Evolutionary conservation across 1,140 invertebrate genomes (phyloP), one percentile per base, ranked within the genome.

Genomic region (Macrobrachium nipponense): DNA sequence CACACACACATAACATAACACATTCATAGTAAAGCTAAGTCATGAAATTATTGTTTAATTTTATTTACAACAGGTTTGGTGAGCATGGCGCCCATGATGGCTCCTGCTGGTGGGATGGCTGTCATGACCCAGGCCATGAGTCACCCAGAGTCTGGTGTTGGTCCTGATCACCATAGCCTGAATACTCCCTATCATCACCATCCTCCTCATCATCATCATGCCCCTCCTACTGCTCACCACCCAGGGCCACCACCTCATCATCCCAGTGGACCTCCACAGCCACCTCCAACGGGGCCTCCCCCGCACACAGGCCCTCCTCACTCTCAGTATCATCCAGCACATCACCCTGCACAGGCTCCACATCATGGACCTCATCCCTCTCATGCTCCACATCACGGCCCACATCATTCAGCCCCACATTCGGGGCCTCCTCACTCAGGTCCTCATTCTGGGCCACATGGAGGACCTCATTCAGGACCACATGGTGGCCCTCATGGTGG

Each of bases 21-120:
- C 51, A 10, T 8, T 51, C 51, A 51, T 51, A 51, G 51, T 8
- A 51, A 51, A 0, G 51, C 8, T 3, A 10, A 51, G 12, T 51
- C 51, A 51, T 10, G 51, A 6, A 51, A 10, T 51, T 51, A 51
- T 51, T 12, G 3, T 51, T 51, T 51, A 51, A 51, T 8, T 51
- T 51, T 51, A 7, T 51, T 10, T 51, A 15, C 78, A 70, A 23
- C 68, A 89, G 88, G 88, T 62, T 36, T 89, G 86, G 88, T 87
- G 79, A 89, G 86, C 88, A 89, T 89, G 82, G 88, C 85, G 75
- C 88, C 88, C 81, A 89, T 89, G 88, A 89, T 89, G 86, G 88
- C 85, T 80, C 88, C 86, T 60, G 80, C 84, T 68, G 88, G 85
- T 72, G 88, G 86, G 68, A 87, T 89, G 88, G 86, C 88, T 60